Percentiles rank a stretch among this genome's conserved stretches.
Evolutionary conservation across 2,113 vertebrate genomes (phyloP).

Genomic region (Ardeotis arabs): DNA sequence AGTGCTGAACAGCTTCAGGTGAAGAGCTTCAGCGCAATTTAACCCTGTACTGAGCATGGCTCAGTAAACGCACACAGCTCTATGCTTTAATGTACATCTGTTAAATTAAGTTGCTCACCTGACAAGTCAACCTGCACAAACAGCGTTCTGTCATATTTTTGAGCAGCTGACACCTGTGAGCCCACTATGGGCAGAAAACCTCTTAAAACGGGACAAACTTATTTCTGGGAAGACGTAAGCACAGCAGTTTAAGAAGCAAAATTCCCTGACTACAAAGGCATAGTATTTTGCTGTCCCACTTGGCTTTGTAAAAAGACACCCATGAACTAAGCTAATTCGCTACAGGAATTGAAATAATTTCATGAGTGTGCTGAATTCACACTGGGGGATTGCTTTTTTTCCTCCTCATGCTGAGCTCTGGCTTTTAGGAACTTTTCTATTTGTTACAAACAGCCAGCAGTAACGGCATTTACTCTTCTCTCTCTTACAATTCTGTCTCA

Average conservation of each 20-base stretch:
- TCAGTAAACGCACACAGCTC: background rate
- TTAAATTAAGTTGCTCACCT: background rate
- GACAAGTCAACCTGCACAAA: background rate
- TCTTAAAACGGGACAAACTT: background rate
- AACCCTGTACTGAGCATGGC: background rate
- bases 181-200: background rate
- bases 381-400: background rate
- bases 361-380: accelerated
- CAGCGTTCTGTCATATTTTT: background rate
- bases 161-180: background rate
- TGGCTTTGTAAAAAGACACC: background rate
- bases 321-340: background rate
- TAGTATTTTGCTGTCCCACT: background rate
- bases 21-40: background rate
- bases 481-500: background rate
- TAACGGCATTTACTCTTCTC: background rate
- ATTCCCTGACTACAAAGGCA: background rate
- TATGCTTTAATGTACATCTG: accelerated
- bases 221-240: background rate
- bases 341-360: accelerated
- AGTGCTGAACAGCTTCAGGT: background rate
- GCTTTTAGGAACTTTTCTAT: background rate
- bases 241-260: background rate
- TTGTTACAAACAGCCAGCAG: background rate
- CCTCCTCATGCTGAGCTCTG: background rate